phyloP scores from a whole-genome alignment of 2,888 invertebrate genomes.

The Parasteatoda lunata region DNA sequence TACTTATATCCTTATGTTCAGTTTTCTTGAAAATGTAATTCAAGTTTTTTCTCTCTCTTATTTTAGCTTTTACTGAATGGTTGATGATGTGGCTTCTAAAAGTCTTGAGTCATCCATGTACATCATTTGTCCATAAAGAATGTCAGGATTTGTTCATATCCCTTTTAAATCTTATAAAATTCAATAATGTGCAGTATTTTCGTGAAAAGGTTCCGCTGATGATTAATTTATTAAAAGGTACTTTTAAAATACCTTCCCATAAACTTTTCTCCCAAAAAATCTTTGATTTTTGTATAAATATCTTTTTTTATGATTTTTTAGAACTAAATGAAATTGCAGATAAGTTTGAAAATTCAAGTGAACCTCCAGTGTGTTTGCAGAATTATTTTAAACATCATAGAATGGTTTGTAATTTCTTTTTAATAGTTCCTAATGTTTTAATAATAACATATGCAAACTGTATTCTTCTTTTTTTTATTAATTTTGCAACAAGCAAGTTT shows the following conservation, averaged over 20 bases:
- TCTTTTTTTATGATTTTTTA: slow-evolving; percentile 13
- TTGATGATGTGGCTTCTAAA: slow-evolving; percentile 59
- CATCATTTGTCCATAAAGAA: slow-evolving; percentile 35
- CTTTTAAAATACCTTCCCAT: background rate
- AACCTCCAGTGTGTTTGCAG: slow-evolving; percentile 15
- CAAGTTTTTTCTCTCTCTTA: background rate
- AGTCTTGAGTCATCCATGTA: slow-evolving; percentile 35
- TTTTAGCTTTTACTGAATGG: slow-evolving; percentile 62
- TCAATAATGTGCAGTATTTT: slow-evolving; percentile 31
- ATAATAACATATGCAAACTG: too few relatives aligned
- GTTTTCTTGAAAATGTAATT: background rate
- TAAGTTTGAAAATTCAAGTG: slow-evolving; percentile 16
- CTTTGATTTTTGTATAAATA: background rate
- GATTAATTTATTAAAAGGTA: slow-evolving; percentile 45
- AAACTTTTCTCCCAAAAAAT: background rate
- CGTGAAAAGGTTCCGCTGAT: slow-evolving; percentile 14
- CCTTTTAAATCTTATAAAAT: slow-evolving; percentile 45
- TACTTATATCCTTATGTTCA: background rate
- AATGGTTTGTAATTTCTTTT: background rate
- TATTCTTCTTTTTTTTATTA: too few relatives aligned
- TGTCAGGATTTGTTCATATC: slow-evolving; percentile 50
- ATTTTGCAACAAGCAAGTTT: too few relatives aligned
- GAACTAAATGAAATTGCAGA: slow-evolving; percentile 50
- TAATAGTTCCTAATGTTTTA: too few relatives aligned
- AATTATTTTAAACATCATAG: slow-evolving; percentile 45